Base-by-base conservation (phyloP, 2,888 invertebrate species). In the Mythimna loreyi region DNA sequence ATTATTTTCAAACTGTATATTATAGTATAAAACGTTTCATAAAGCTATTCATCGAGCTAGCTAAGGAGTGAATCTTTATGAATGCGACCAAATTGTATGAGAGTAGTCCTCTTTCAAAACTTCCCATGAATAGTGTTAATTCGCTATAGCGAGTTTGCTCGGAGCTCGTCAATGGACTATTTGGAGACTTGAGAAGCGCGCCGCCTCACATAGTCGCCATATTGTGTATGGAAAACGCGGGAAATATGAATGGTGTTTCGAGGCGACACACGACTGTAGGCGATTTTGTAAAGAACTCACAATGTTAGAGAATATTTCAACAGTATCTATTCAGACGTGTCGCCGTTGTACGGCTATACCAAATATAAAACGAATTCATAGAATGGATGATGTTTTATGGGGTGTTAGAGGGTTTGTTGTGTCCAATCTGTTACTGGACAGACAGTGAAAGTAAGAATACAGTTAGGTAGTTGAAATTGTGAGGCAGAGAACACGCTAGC, bases 61-160 rank as follows among this genome's bases (percentile, higher is more conserved):
- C 92, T 94, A 93, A 95, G 95, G 92, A 94, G 94, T 92, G 94
- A 93, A 94, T 95, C 94, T 96, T 94, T 95, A 92, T 95, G 95
- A 96, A 95, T 96, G 93, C 95, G 92, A 94, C 95, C 94, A 96
- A 95, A 96, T 96, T 96, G 95, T 96, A 95, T 95, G 95, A 94
- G 94, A 94, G 94, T 92, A 94, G 94, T 95, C 94, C 93, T 95
- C 95, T 95, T 96, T 95, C 92, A 95, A 94, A 94, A 94, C 91
- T 95, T 94, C 92, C 92, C 89, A 90, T 96, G 96, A 96, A 96
- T 96, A 95, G 95, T 95, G 95, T 95, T 95, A 95, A 95, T 93
- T 95, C 95, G 95, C 94, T 95, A 94, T 96, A 94, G 95, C 94
- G 94, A 95, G 94, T 95, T 95, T 92, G 94, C 93, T 91, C 92